Evolutionary conservation across 1,140 invertebrate genomes (phyloP).

Genomic region (Lysiphlebus fabarum): DNA sequence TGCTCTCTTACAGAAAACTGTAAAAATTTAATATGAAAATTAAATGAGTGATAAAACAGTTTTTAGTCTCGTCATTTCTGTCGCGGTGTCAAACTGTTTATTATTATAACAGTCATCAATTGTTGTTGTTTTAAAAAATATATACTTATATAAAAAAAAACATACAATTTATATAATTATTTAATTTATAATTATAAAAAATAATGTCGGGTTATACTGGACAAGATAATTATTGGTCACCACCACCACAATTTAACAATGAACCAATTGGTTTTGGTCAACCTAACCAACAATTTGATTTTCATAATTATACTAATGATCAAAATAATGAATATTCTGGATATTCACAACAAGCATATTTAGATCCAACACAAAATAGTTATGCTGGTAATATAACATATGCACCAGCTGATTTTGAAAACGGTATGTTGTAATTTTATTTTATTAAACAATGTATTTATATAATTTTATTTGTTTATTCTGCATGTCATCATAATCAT

Average conservation of each 20-base stretch:
- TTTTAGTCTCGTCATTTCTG: conserved; percentile 11
- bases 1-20: too few relatives aligned
- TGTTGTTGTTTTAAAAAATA: too few relatives aligned
- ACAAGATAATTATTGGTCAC: conserved; percentile 44
- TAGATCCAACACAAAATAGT: conserved; percentile 41
- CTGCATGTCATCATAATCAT: too few relatives aligned
- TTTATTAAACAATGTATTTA: too few relatives aligned
- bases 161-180: not conserved
- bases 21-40: too few relatives aligned
- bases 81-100: conserved; percentile 20
- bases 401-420: conserved; percentile 38
- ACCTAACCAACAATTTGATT: conserved; percentile 52
- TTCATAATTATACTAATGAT: conserved; percentile 44
- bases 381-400: conserved; percentile 41
- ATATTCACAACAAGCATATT: conserved; percentile 39
- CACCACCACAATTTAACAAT: conserved; percentile 41
- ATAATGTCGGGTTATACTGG: conserved; percentile 45
- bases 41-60: conserved; percentile 10
- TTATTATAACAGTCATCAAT: too few relatives aligned
- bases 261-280: conserved; percentile 44
- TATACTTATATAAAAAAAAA: too few relatives aligned
- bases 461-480: too few relatives aligned
- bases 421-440: conserved; percentile 36
- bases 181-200: not conserved
- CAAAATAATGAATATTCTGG: conserved; percentile 35